Conservation (phyloP, 92 coral and sea anemone species). For the Epizoanthus rinbou region DNA sequence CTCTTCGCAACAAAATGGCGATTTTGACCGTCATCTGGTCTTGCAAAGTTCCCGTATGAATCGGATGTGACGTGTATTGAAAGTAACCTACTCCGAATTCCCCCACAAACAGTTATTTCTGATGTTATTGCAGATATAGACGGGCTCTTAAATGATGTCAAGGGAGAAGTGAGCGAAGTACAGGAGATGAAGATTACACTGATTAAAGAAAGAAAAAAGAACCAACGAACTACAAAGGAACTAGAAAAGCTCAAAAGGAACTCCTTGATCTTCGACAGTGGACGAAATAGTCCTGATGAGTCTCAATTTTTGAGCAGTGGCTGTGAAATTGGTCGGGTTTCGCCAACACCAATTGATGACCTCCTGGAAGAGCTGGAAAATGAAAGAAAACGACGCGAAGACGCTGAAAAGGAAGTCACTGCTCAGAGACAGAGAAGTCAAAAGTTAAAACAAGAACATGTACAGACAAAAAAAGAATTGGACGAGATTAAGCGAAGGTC, state of each 20-base stretch:
- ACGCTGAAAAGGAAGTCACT: conserved; percentile 29
- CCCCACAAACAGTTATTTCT: too few species aligned
- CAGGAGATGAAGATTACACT: conserved; percentile 37
- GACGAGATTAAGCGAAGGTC: conserved; percentile 30
- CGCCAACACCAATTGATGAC: conserved; percentile 28
- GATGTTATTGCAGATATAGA: conserved; percentile 33
- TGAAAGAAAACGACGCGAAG: conserved; percentile 37
- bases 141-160: conserved; percentile 23
- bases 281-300: conserved; percentile 29
- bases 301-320: background rate
- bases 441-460: conserved; percentile 17
- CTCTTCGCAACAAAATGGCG: too few species aligned
- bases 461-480: conserved; percentile 37
- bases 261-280: conserved; percentile 1
- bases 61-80: too few species aligned
- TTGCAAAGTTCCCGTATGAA: too few species aligned
- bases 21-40: too few species aligned
- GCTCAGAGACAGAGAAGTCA: conserved; percentile 17
- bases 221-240: conserved; percentile 10
- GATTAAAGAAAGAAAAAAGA: conserved; percentile 36
- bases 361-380: conserved; percentile 33
- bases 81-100: too few species aligned
- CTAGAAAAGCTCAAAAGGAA: conserved; percentile 19
- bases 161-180: conserved; percentile 33
- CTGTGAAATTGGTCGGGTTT: background rate